Percentiles rank a stretch among this genome's conserved stretches.
These are phyloP conservation scores for Gortyna flavago DNA, from an alignment of 2,888 invertebrate genomes.

Conservation along the genomic window DNA sequence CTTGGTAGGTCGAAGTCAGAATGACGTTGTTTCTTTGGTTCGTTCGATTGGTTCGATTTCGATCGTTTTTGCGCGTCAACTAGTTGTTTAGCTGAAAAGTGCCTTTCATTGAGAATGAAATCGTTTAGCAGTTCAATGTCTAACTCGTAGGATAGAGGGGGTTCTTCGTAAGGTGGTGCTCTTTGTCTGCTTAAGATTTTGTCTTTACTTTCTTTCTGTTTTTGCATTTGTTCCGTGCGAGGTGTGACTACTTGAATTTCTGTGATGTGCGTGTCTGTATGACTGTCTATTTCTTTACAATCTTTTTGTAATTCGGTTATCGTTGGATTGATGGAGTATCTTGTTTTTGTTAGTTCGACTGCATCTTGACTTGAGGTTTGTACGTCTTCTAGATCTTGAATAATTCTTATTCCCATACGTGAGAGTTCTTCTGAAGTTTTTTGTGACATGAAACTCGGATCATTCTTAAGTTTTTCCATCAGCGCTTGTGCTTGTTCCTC, in stretches of 20 bases:
- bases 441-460: conserved; percentile 87
- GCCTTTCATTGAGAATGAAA: conserved; percentile 86
- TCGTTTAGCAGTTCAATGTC: conserved; percentile 87
- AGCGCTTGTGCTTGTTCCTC: conserved; percentile 86
- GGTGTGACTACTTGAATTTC: conserved; percentile 93
- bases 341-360: conserved; percentile 84
- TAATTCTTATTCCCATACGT: conserved; percentile 83
- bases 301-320: conserved; percentile 84
- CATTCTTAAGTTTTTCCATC: conserved; percentile 86
- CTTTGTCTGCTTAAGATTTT: conserved; percentile 85
- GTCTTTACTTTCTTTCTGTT: conserved; percentile 78
- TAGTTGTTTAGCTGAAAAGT: conserved; percentile 84
- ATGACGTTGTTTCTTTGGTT: conserved; percentile 88
- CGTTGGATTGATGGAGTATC: conserved; percentile 85
- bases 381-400: conserved; percentile 85
- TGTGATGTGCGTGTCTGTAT: conserved; percentile 91
- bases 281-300: conserved; percentile 71
- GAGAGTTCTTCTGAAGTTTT: conserved; percentile 86
- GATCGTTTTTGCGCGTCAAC: conserved; percentile 83
- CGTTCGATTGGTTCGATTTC: conserved; percentile 79
- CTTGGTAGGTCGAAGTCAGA: conserved; percentile 88
- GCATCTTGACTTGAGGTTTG: conserved; percentile 77
- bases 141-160: conserved; percentile 83
- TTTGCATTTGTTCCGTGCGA: conserved; percentile 79
- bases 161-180: conserved; percentile 80